Evolutionary conservation across 1,140 invertebrate species (phyloP), one percentile per base, ranked within the genome.

Genomic region (Caligus rogercresseyi): DNA sequence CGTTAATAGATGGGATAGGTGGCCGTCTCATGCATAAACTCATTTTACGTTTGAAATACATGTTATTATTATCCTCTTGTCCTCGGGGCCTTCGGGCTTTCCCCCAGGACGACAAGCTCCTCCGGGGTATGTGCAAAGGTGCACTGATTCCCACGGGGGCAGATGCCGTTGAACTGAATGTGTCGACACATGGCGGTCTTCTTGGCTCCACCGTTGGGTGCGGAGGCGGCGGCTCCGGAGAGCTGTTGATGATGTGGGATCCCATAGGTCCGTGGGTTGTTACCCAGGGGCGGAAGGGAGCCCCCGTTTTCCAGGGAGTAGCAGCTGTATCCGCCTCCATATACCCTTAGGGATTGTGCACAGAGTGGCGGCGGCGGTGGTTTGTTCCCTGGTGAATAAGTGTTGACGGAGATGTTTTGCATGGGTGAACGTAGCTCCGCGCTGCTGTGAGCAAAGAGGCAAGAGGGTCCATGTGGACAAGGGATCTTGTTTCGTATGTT

Each of bases 401-500:
- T 43, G 31, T 43, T 43, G 31, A 43, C 31, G 7, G 31, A 43
- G 7, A 43, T 43, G n/a, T 43, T 43, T 43, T 43, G 31, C 31
- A 43, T 43, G 7, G 31, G 31, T 11, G 31, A 43, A n/a, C 57
- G 57, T 31, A 60, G 57, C 24, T 60, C 57, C 14, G n/a, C 18
- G n/a, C 16, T 20, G 3, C 20, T 24, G 16, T 60, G 57, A 21
- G 57, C 57, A 43, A 26, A 60, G 18, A 25, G n/a, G 24, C 57
- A 60, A n/a, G 57, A 60, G n/a, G 57, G 7, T n/a, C 57, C 57
- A 60, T 25, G 57, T n/a, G 57, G 57, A 16, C 57, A 60, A 43
- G 25, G 11, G 18, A 21, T 25, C 21, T 11, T 43, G 16, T 18
- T 60, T 26, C 20, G 14, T 26, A 26, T 60, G 15, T 60, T 31